Evolutionary conservation across 2,797 vertebrate species (phyloP).

Genomic region (Sciurus vulgaris): DNA sequence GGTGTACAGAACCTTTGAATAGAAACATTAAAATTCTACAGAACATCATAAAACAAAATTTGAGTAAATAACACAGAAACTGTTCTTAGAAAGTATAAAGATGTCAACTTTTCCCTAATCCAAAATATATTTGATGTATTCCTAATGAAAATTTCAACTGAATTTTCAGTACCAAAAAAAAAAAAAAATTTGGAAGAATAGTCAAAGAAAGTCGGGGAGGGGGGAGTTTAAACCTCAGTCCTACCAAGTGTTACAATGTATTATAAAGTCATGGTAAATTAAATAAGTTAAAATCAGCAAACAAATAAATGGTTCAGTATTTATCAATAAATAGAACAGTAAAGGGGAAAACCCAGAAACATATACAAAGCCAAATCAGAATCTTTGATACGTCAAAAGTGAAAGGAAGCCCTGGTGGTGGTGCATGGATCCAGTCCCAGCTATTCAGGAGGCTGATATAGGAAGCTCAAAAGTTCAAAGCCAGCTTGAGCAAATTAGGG

Average conservation of each 20-base stretch:
- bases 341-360: neutral
- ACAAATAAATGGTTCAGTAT: neutral
- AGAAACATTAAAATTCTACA: neutral
- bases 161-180: constrained; percentile 26
- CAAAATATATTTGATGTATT: neutral
- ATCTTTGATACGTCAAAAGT: neutral
- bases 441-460: neutral
- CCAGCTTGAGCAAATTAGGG: neutral
- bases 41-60: neutral
- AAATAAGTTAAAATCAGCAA: neutral
- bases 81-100: neutral
- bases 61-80: neutral
- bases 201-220: neutral
- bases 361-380: neutral
- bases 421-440: neutral
- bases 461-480: neutral
- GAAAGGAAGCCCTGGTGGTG: neutral
- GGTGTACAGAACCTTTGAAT: neutral
- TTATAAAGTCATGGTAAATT: neutral
- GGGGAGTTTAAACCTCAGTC: neutral
- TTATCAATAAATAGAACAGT: neutral
- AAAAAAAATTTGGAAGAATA: neutral
- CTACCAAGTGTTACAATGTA: neutral
- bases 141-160: constrained; percentile 15
- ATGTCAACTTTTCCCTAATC: neutral